These are phyloP conservation scores for Eonycteris spelaea DNA, from an alignment of 2,113 vertebrate genomes.

Conservation along the genomic window DNA sequence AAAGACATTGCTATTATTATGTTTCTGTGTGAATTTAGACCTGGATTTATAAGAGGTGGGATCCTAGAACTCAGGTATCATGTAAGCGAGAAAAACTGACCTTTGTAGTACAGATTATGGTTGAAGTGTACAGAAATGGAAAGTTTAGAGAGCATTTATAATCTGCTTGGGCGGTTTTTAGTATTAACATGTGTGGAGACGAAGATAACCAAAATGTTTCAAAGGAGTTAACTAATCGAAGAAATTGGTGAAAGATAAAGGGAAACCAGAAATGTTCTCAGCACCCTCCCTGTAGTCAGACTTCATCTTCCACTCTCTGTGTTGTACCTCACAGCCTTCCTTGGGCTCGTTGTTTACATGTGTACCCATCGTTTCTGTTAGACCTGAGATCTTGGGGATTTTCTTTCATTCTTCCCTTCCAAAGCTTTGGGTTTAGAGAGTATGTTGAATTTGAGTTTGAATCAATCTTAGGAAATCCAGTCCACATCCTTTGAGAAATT, in stretches of 20 bases:
- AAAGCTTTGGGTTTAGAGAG: not conserved
- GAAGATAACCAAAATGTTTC: slow-evolving; percentile 35
- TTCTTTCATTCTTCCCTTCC: not conserved
- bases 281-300: not conserved
- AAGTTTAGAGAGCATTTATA: not conserved
- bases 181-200: not conserved
- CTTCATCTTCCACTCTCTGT: not conserved
- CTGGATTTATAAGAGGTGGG: not conserved
- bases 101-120: not conserved
- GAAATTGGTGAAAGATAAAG: not conserved
- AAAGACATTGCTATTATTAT: not conserved
- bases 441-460: slow-evolving; percentile 40
- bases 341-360: not conserved
- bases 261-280: not conserved
- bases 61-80: not conserved
- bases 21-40: not conserved
- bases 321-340: not conserved
- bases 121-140: not conserved
- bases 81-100: not conserved
- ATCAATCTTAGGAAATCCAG: slow-evolving; percentile 41
- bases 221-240: not conserved
- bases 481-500: slow-evolving; percentile 45
- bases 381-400: not conserved
- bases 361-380: not conserved
- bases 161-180: not conserved